Evolutionary conservation across 2,113 vertebrate species (phyloP), one percentile per base, ranked within the genome.

Genomic region (Callithrix jacchus): DNA sequence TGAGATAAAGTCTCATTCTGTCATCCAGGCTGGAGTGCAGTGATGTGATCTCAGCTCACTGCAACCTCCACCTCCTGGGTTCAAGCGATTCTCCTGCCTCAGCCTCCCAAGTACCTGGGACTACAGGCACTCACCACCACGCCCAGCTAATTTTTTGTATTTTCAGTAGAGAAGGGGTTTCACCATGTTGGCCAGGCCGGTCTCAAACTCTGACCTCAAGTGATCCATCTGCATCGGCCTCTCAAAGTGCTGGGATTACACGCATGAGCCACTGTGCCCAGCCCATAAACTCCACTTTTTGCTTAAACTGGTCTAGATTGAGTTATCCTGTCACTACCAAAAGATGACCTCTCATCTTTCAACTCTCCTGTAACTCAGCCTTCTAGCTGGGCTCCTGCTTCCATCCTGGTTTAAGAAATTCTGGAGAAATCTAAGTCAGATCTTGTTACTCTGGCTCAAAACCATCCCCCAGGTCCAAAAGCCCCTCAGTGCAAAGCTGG

Each of bases 401-500:
- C 81, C 2, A 0, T 18, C 0, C 8, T 17, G 9, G 4, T 2
- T 4, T 4, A 8, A 79, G 58, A 52, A 85, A 47, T n/a, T 6
- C 42, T 45, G 20, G 32, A 32, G n/a, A 91, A 25, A 11, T 0
- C 5, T 0, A 32, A 52, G 37, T 23, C 23, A 35, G 40, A 42
- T 27, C 61, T 64, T 1, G 13, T 17, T 47, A 12, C 20, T 21
- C 12, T 56, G 7, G 45, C 32, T 9, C 47, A 30, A 30, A 6
- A 14, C 12, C 45, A 18, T 25, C 3, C 8, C 1, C 0, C 4
- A 49, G 49, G n/a, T 49, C 23, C 54, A 49, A 49, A 47, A 3
- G 6, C 30, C 52, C 3, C n/a, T 42, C 54, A 8, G 37, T 4
- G 49, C 20, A 16, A 70, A 37, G 18, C 49, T 32, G 30, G 10